These are phyloP conservation scores for Caenorhabditis virilis DNA, from an alignment of 2,888 invertebrate species.

Conservation along the genomic window DNA sequence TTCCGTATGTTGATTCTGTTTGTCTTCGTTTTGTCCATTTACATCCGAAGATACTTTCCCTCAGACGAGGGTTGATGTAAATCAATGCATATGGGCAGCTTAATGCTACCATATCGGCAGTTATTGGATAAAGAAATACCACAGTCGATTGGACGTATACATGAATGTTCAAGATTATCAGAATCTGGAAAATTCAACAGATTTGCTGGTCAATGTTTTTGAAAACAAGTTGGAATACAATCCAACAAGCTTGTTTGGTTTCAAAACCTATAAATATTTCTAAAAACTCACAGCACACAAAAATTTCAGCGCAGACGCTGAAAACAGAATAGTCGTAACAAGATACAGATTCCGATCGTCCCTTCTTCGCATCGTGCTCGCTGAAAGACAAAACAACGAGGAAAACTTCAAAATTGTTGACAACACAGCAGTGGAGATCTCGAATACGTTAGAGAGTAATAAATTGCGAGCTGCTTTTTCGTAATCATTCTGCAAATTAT, in stretches of 20 bases:
- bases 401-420: not conserved
- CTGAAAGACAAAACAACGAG: not conserved
- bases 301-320: slow-evolving; percentile 2
- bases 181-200: not conserved
- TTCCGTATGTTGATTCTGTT: not conserved
- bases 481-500: slow-evolving; percentile 1
- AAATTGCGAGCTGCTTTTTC: not conserved
- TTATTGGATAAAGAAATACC: slow-evolving; percentile 4
- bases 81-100: slow-evolving; percentile 4
- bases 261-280: no score
- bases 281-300: not conserved
- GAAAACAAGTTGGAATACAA: no score
- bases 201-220: no score
- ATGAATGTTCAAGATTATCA: not conserved
- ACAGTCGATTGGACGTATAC: not conserved
- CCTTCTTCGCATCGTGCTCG: not conserved
- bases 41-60: slow-evolving; percentile 1
- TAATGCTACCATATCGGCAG: slow-evolving; percentile 4
- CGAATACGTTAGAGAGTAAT: slow-evolving; percentile 2
- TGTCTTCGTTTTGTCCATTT: not conserved
- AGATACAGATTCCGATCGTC: slow-evolving; percentile 5
- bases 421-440: not conserved
- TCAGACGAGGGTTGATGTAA: slow-evolving; percentile 1
- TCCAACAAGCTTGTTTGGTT: no score
- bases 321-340: slow-evolving; percentile 3